Conservation (phyloP, 2,113 vertebrate genomes). For the Saimiri boliviensis region DNA sequence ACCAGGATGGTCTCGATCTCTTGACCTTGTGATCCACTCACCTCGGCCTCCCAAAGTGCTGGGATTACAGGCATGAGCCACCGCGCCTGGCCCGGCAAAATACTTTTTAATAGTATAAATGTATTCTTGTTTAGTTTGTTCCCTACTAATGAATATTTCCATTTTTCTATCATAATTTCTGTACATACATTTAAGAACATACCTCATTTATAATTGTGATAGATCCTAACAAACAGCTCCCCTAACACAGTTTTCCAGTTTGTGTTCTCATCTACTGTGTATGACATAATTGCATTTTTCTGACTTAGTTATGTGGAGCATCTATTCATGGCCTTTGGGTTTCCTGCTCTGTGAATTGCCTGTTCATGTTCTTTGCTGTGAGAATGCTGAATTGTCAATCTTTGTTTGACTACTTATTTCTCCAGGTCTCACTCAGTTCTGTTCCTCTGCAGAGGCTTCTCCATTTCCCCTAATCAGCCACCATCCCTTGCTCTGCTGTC, state of each 20-base stretch:
- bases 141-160: not conserved
- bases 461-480: not conserved
- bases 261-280: not conserved
- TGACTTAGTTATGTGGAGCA: not conserved
- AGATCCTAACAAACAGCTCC: not conserved
- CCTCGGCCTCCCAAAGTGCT: no score
- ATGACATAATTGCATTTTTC: constrained; percentile 13
- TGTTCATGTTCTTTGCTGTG: not conserved
- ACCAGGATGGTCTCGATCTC: no score
- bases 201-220: not conserved
- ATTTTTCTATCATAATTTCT: not conserved
- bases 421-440: not conserved
- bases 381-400: not conserved
- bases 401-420: not conserved
- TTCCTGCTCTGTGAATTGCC: not conserved
- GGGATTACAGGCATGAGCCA: not conserved
- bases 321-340: not conserved
- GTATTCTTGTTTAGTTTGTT: not conserved
- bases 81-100: no score
- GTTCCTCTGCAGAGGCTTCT: not conserved
- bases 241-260: not conserved
- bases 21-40: no score
- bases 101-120: not conserved
- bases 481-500: not conserved
- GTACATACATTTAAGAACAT: not conserved